Base-by-base conservation (phyloP, 1,140 invertebrate species). In the Aphis gossypii region DNA sequence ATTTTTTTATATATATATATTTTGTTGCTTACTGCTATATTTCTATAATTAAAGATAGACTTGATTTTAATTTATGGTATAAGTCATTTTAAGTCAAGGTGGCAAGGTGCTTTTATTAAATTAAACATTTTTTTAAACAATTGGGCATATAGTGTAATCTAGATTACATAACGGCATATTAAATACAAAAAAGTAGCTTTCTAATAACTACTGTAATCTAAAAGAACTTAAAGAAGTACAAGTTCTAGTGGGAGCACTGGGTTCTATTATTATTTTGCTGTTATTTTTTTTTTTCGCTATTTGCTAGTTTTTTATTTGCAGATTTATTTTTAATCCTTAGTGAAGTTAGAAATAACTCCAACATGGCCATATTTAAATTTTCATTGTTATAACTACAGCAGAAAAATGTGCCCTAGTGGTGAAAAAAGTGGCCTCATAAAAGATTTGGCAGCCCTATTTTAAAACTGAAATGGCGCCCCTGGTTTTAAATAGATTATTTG, bases 291-390 rank as follows among this genome's bases (percentile, higher is more conserved):
- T 2, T 41, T 83, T 83, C 41, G 2, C 38, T 83, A 83, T 83
- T 83, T 35, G 76, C 7, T 82, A 38, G n/a, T 82, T 38, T 38
- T 38, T 5, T 35, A 5, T 35, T 82, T 41, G 35, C 82, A 83
- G 82, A 83, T 83, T 83, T 38, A 83, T 83, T 83, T 83, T 83
- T 83, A 35, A 82, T 82, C 82, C 20, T 35, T 83, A 83, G 82
- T 83, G 23, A 83, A 7, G 35, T 83, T 11, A 41, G 82, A 83
- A 41, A 83, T 41, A 41, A 83, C 35, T 41, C 7, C 7, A 41
- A 83, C 38, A 83, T 83, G 35, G 82, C 38, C 41, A 83, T 5
- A 83, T 83, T 83, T 41, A 35, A 38, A 38, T 60, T 60, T 25
- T 25, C 56, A 60, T 60, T 60, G 23, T 60, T 60, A 60, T 60